A percentile compares a stretch with the other conserved stretches of the same genome.
phyloP scores from a whole-genome alignment of 2,797 vertebrate genomes.

The Falco rusticolus region DNA sequence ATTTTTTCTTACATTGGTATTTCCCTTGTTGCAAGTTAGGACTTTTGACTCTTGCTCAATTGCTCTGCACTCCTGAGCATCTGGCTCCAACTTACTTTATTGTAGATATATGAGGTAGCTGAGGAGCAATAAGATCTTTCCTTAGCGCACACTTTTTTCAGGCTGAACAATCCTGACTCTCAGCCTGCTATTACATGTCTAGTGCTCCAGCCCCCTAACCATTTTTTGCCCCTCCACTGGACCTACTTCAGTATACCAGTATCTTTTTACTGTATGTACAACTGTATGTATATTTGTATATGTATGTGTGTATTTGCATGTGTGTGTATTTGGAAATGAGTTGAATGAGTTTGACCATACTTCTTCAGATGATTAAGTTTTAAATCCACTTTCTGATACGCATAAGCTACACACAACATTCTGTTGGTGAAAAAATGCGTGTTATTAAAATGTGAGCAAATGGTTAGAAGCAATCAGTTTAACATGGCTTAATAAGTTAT shows the following conservation, averaged over 20 bases:
- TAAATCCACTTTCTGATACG: neutral
- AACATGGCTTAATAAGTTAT: neutral
- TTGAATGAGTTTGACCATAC: neutral
- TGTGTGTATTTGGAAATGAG: neutral
- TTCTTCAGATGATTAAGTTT: neutral
- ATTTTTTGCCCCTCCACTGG: neutral
- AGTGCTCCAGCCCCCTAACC: rapidly evolving
- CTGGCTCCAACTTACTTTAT: neutral
- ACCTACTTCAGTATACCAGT: neutral
- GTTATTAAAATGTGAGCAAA: neutral
- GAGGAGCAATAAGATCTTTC: neutral
- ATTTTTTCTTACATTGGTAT: neutral
- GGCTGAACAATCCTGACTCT: neutral
- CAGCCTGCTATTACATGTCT: neutral
- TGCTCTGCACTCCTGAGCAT: neutral
- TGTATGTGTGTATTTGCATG: neutral
- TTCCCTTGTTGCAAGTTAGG: neutral
- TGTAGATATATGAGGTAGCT: rapidly evolving
- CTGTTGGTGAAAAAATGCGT: neutral
- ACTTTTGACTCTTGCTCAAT: neutral
- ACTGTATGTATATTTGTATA: neutral
- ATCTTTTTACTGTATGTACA: neutral
- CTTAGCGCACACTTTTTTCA: neutral
- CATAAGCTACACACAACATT: neutral
- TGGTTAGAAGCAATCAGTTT: neutral